phyloP scores from a whole-genome alignment of 2,113 vertebrate genomes.

The Megaceryle torquata region DNA sequence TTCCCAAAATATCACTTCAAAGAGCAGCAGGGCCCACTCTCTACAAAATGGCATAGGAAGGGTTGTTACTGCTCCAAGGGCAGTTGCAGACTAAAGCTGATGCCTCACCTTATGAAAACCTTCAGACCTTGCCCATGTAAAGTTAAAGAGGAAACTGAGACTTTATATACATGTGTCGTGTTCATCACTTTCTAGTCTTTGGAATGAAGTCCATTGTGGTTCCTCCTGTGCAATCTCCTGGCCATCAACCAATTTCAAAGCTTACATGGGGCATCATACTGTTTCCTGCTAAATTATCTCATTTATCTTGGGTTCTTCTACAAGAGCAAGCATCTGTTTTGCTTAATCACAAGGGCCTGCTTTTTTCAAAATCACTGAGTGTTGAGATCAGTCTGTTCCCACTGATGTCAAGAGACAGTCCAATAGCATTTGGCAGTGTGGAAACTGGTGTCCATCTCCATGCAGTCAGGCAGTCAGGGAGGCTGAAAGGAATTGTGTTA shows the following conservation, averaged over 20 bases:
- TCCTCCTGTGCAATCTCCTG: background rate
- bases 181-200: background rate
- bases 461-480: background rate
- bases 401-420: background rate
- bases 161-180: background rate
- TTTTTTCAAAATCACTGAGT: background rate
- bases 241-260: background rate
- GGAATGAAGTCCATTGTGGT: background rate
- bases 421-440: fast-evolving
- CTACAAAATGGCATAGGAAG: background rate
- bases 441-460: background rate
- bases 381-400: background rate
- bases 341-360: background rate
- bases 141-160: background rate
- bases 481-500: background rate
- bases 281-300: background rate
- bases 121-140: background rate
- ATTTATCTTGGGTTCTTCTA: background rate
- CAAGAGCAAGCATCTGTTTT: background rate
- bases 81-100: background rate
- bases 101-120: background rate
- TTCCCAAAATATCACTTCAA: background rate
- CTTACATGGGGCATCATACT: background rate
- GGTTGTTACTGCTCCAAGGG: background rate
- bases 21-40: background rate